These are phyloP conservation scores for Microctonus brassicae DNA, from an alignment of 2,888 invertebrate genomes.

Conservation along the genomic window DNA sequence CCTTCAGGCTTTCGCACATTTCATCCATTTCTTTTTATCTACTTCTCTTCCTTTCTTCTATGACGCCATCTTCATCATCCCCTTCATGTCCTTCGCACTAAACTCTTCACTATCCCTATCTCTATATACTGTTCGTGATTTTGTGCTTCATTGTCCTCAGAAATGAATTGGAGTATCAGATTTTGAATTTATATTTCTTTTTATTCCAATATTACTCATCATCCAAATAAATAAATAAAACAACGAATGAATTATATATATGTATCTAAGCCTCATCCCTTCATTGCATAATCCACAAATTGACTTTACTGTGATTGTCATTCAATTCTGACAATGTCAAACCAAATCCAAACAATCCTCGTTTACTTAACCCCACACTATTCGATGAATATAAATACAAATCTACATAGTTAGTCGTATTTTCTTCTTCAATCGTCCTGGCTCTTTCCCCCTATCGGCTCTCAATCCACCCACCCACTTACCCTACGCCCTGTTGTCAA, in stretches of 20 bases:
- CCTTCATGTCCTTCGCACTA: not conserved
- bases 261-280: too few species aligned
- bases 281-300: too few species aligned
- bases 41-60: slow-evolving; percentile 14
- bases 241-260: too few species aligned
- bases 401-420: too few species aligned
- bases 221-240: too few species aligned
- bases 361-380: too few species aligned
- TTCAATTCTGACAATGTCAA: too few species aligned
- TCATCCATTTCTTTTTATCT: slow-evolving; percentile 15
- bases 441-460: too few species aligned
- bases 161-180: slow-evolving; percentile 16
- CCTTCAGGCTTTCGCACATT: slow-evolving; percentile 23
- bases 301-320: too few species aligned
- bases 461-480: not conserved
- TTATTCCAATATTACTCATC: not conserved
- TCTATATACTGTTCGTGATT: not conserved
- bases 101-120: not conserved
- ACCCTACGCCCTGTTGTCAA: slow-evolving; percentile 8
- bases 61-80: not conserved
- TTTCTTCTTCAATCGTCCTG: too few species aligned
- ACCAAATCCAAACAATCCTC: too few species aligned
- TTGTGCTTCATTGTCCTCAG: not conserved
- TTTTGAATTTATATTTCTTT: not conserved
- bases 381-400: too few species aligned